These are phyloP conservation scores for Drosophila suzukii DNA, from an alignment of 1,140 invertebrate genomes.

Conservation along the genomic window DNA sequence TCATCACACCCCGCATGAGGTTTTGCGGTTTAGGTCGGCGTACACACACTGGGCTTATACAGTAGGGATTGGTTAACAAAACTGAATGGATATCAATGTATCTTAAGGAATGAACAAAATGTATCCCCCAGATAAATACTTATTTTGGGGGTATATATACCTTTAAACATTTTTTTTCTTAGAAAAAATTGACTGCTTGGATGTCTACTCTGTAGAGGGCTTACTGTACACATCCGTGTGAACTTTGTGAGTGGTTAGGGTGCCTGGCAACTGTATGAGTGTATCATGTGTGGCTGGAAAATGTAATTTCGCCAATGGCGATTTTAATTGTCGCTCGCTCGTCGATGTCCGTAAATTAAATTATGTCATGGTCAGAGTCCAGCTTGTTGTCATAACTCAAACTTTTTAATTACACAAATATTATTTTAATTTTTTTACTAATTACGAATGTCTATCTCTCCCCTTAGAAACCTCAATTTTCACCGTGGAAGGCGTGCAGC, in stretches of 20 bases:
- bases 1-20: conserved; percentile 37
- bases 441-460: background rate
- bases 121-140: too few relatives aligned
- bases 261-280: background rate
- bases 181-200: too few relatives aligned
- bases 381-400: conserved; percentile 51
- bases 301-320: conserved; percentile 64
- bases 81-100: background rate
- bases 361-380: conserved; percentile 52
- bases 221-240: conserved; percentile 3
- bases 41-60: conserved; percentile 5
- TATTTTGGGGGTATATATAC: too few relatives aligned
- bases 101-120: too few relatives aligned
- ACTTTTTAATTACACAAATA: conserved; percentile 53
- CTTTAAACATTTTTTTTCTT: too few relatives aligned
- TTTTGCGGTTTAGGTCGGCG: conserved; percentile 25
- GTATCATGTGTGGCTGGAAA: conserved; percentile 24
- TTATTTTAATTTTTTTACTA: conserved; percentile 31
- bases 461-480: conserved; percentile 95
- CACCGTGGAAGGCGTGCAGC: conserved; percentile 93
- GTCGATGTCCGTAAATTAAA: conserved; percentile 59
- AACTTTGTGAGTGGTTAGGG: conserved; percentile 19
- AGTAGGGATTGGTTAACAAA: background rate
- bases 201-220: background rate
- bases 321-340: conserved; percentile 68